phyloP scores from a whole-genome alignment of 2,888 invertebrate species.

The Lasioglossum vierecki region DNA sequence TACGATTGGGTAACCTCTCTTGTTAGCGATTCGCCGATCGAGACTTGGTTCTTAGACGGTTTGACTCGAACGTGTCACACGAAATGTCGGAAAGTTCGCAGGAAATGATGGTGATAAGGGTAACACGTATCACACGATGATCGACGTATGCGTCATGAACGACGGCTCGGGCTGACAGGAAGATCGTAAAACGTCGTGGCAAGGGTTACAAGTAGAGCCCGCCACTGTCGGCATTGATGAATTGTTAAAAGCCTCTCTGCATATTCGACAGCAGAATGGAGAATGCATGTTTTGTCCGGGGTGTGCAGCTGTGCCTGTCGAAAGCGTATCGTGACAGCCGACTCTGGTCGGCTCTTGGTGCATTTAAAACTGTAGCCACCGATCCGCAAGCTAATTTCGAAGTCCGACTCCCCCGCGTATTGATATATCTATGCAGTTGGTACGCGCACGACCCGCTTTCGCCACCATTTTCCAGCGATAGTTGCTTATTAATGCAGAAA shows the following conservation, averaged over 20 bases:
- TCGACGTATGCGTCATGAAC: constrained; percentile 30
- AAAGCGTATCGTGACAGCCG: constrained; percentile 41
- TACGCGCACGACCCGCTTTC: background rate
- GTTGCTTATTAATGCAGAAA: constrained; percentile 33
- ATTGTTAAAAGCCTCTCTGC: constrained; percentile 60
- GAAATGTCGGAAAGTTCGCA: background rate
- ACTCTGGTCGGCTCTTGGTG: constrained; percentile 33
- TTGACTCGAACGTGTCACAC: background rate
- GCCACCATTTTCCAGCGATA: background rate
- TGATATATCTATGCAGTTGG: background rate
- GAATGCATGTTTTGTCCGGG: constrained; percentile 57
- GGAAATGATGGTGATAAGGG: background rate
- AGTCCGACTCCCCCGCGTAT: constrained; percentile 21
- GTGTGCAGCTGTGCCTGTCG: constrained; percentile 48
- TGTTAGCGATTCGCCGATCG: too few species aligned
- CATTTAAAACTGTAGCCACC: constrained; percentile 41
- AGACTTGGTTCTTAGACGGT: background rate
- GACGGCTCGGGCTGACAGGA: constrained; percentile 31
- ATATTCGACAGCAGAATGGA: constrained; percentile 63
- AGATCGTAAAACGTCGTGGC: constrained; percentile 44
- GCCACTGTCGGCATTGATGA: constrained; percentile 54
- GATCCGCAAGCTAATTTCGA: constrained; percentile 40
- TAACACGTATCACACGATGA: background rate
- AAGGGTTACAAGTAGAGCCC: constrained; percentile 48
- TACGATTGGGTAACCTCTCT: too few species aligned